Percentiles rank a stretch among this genome's conserved stretches.
Evolutionary conservation across 2,888 invertebrate species (phyloP).

Genomic region (Standfussiana lucernea): DNA sequence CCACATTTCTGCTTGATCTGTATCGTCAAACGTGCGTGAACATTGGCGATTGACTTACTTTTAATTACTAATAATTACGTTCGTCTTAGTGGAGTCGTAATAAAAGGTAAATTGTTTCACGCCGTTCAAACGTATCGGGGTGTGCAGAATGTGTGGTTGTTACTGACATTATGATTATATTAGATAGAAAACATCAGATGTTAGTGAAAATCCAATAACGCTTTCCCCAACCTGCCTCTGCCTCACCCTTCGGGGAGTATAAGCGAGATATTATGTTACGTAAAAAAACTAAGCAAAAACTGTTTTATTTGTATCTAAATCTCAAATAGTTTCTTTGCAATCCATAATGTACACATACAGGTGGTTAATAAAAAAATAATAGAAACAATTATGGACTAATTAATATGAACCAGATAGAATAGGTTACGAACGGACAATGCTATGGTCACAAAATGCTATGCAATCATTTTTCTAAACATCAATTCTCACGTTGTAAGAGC

Average conservation of each 20-base stretch:
- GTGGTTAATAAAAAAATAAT: too few species aligned
- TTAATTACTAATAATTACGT: constrained; percentile 29
- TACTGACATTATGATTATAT: background rate
- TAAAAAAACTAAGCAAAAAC: background rate
- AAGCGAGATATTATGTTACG: background rate
- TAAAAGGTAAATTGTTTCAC: constrained; percentile 35
- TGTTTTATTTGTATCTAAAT: background rate
- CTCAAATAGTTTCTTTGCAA: too few species aligned
- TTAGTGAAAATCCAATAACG: background rate
- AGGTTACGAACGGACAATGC: background rate
- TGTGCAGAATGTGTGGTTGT: constrained; percentile 1
- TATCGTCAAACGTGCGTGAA: constrained; percentile 41
- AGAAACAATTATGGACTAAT: too few species aligned
- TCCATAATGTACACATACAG: too few species aligned
- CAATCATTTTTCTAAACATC: background rate
- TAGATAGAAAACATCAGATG: background rate
- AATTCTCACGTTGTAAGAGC: constrained; percentile 18
- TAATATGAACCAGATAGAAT: background rate
- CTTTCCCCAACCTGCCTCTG: background rate
- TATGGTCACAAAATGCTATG: constrained; percentile 3
- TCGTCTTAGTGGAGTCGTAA: constrained; percentile 6
- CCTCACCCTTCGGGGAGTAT: too few species aligned
- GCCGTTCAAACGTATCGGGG: constrained; percentile 2
- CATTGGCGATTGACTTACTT: constrained; percentile 25
- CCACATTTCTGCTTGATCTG: constrained; percentile 28